Conservation (phyloP, 1,140 invertebrate genomes). For the Diachasmimorpha longicaudata region DNA sequence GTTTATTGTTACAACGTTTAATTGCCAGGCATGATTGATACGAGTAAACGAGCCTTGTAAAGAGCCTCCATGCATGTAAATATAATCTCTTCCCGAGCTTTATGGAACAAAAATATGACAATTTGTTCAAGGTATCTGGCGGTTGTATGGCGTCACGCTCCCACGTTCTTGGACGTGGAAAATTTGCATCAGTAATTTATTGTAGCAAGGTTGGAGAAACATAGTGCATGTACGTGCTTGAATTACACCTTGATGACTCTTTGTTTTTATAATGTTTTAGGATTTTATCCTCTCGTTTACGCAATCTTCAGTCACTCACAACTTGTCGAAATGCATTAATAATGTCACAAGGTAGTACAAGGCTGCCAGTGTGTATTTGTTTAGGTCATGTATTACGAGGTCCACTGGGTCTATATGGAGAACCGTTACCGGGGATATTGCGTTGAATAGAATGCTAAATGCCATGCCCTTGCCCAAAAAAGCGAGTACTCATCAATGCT, state of each 20-base stretch:
- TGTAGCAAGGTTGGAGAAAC: not conserved
- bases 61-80: not conserved
- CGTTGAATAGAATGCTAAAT: slow-evolving; percentile 3
- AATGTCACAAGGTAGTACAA: slow-evolving; percentile 1
- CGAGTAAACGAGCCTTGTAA: not conserved
- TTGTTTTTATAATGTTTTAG: not conserved
- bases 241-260: not conserved
- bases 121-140: not conserved
- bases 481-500: not conserved
- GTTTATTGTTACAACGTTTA: not conserved
- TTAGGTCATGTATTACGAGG: slow-evolving; percentile 7
- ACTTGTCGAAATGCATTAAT: not conserved
- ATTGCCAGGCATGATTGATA: not conserved
- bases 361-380: not conserved
- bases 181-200: slow-evolving; percentile 11
- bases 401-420: not conserved
- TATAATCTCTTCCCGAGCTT: not conserved
- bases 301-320: not conserved
- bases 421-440: not conserved
- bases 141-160: not conserved
- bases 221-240: not conserved
- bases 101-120: not conserved
- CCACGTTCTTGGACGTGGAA: slow-evolving; percentile 1
- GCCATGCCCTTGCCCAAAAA: not conserved
- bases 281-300: not conserved